Conservation (phyloP, 2,888 invertebrate species). For the Girardia tigrina region DNA sequence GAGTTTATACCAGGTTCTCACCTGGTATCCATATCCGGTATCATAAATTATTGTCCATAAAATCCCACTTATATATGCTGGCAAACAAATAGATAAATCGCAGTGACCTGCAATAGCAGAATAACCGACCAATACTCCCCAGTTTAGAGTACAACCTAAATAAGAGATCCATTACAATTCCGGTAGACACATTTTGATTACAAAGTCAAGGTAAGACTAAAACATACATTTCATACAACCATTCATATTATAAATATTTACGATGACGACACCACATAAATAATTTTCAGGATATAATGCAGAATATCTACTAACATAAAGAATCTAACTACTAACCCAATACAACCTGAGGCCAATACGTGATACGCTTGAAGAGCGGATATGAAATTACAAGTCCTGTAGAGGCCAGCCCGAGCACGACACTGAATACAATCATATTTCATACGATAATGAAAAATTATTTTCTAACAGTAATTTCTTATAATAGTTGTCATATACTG, state of each 20-base stretch:
- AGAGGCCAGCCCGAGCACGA: conserved; percentile 52
- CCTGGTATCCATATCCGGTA: conserved; percentile 95
- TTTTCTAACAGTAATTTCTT: no score
- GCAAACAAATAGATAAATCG: conserved; percentile 60
- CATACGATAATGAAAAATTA: no score
- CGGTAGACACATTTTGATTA: not conserved
- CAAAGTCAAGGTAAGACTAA: not conserved
- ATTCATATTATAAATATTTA: not conserved
- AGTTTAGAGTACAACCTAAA: conserved; percentile 84
- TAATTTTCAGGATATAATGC: not conserved
- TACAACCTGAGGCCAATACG: conserved; percentile 86
- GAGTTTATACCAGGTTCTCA: conserved; percentile 43
- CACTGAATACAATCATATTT: conserved; percentile 50
- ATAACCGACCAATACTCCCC: conserved; percentile 85
- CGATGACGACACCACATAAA: conserved; percentile 9
- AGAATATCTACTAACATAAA: no score
- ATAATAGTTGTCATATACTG: no score
- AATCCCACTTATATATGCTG: conserved; percentile 72
- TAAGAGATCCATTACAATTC: conserved; percentile 39
- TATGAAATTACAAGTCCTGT: conserved; percentile 68
- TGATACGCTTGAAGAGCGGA: conserved; percentile 80
- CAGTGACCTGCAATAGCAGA: conserved; percentile 66
- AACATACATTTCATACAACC: conserved; percentile 12
- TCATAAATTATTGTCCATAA: conserved; percentile 94
- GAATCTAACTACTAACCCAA: no score